Evolutionary conservation across 2,797 vertebrate genomes (phyloP), one percentile per base, ranked within the genome.

Genomic region (Anguilla pacifica): DNA sequence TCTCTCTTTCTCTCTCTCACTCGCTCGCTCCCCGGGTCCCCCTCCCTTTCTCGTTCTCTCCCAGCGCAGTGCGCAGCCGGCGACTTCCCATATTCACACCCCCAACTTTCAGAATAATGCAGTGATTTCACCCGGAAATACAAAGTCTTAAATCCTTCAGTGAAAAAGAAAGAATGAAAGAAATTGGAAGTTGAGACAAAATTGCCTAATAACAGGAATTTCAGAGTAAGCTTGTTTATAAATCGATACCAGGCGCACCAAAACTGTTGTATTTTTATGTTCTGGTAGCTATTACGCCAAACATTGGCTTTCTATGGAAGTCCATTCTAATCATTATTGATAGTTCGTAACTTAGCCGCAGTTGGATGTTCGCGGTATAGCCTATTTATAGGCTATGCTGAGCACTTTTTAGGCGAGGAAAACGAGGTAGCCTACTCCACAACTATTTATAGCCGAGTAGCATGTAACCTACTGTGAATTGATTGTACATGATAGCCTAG

Each of bases 81-180:
- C 89, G 64, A 64, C 85, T 77, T 89, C 87, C 87, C 72, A 86
- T n/a, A 70, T 28, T 28, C 77, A 53, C 77, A 88, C 49, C 43
- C 31, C 64, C 53, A 91, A 90, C 77, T 88, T 90, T 59, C 83
- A 61, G 79, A 88, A 43, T 83, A 72, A 67, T 70, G 88, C 89
- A 25, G 89, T 91, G 90, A 92, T 94, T 94, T 94, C 91, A 93
- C 90, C 91, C 90, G 93, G 92, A 95, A 95, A 94, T 84, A 90
- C 57, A 83, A 90, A 88, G 55, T 87, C 88, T 25, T 57, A 31
- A 85, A 85, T 53, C 67, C 83, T 64, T 43, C 72, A 43, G 1
- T 11, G 70, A 74, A n/a, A 49, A 46, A 77, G 35, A 53, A 31
- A 51, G 77, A 31, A 61, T 64, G 31, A 59, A 57, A 84, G 55